Conservation (phyloP, 2,888 invertebrate genomes). For the Norana najaformis region DNA sequence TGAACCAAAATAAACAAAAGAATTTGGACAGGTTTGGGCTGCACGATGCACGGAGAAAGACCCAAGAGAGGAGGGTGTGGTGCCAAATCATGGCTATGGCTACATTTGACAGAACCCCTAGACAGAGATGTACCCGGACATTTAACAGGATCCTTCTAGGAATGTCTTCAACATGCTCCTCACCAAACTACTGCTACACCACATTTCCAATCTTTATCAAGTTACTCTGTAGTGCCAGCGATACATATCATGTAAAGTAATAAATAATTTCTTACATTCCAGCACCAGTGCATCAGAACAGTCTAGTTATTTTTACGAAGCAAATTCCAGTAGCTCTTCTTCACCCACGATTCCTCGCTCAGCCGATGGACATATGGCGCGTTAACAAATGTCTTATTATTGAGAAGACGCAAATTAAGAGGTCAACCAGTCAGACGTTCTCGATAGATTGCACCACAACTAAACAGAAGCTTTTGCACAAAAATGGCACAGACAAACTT, state of each 20-base stretch:
- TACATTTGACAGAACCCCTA: too few species aligned
- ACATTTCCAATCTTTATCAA: neutral
- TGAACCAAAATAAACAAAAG: neutral
- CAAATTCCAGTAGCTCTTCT: neutral
- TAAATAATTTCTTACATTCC: neutral
- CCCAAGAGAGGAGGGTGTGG: neutral
- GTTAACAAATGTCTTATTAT: too few species aligned
- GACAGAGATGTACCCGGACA: neutral
- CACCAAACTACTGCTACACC: neutral
- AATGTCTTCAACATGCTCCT: neutral
- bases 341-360: too few species aligned
- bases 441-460: neutral
- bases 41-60: neutral
- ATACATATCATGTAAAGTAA: neutral
- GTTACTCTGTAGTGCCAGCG: neutral
- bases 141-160: neutral
- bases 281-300: neutral
- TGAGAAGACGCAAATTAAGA: neutral
- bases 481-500: too few species aligned
- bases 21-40: neutral
- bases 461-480: neutral
- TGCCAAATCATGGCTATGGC: neutral
- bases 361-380: too few species aligned
- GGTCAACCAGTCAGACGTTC: neutral
- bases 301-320: neutral